A percentile compares a stretch with the other conserved stretches of the same genome.
phyloP scores from a whole-genome alignment of 2,113 vertebrate genomes.

The Trichechus manatus region DNA sequence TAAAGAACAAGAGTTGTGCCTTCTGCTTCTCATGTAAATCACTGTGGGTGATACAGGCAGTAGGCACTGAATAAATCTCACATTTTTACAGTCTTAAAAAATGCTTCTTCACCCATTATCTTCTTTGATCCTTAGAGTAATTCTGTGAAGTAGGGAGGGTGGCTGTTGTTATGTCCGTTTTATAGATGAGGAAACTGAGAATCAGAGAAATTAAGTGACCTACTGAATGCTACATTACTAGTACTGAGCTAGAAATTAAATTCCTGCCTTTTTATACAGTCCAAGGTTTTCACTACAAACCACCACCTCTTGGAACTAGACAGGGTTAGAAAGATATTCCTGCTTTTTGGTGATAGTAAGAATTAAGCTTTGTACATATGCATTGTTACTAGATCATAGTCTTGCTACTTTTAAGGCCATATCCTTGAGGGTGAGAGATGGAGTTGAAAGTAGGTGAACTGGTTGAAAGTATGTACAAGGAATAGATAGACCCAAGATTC shows the following conservation, averaged over 20 bases:
- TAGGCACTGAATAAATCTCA: neutral
- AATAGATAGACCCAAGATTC: neutral
- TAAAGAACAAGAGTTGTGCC: neutral
- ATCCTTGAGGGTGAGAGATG: neutral
- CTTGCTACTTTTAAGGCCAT: neutral
- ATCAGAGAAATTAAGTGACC: neutral
- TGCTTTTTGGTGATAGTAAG: neutral
- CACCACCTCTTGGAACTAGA: neutral
- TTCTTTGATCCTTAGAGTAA: neutral
- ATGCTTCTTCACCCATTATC: neutral
- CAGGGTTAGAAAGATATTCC: neutral
- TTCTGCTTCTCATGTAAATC: neutral
- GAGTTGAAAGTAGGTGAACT: neutral
- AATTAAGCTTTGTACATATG: neutral
- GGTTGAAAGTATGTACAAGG: neutral
- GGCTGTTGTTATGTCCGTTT: neutral
- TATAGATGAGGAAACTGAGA: slow-evolving; percentile 17
- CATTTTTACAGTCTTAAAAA: neutral
- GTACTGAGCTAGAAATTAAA: neutral
- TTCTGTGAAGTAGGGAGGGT: neutral
- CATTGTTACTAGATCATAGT: neutral
- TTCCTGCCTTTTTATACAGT: neutral
- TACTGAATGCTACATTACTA: neutral
- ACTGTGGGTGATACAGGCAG: neutral
- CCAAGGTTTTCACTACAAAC: neutral